phyloP scores from a whole-genome alignment of 2,113 vertebrate genomes.

The Hystrix brachyura region DNA sequence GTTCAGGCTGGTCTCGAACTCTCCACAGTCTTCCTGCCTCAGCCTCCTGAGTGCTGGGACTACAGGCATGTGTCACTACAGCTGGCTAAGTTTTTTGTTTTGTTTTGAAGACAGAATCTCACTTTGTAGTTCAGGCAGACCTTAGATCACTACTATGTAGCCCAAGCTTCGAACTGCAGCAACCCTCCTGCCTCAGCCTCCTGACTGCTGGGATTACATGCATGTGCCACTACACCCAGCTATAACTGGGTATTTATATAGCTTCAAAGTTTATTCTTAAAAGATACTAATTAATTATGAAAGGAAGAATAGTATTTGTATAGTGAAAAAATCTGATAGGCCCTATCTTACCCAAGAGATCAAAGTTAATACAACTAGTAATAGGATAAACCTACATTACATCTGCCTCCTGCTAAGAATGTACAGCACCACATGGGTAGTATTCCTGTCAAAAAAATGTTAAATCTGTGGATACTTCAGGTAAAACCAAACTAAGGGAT shows the following conservation, averaged over 20 bases:
- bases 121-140: not conserved
- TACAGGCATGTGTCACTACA: not conserved
- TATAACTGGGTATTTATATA: not conserved
- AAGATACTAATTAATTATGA: constrained; percentile 36
- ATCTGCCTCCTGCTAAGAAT: not conserved
- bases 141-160: not conserved
- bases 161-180: not conserved
- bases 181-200: not conserved
- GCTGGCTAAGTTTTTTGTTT: not conserved
- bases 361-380: not conserved
- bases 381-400: not conserved
- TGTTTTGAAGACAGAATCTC: not conserved
- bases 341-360: not conserved
- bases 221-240: not conserved
- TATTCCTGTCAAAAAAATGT: not conserved
- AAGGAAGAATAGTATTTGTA: not conserved
- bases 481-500: constrained; percentile 10
- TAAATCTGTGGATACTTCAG: not conserved
- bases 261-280: not conserved
- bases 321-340: not conserved
- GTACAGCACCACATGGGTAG: not conserved
- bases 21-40: not conserved
- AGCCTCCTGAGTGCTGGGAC: not conserved
- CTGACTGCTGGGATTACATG: not conserved
- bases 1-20: not conserved